These are phyloP conservation scores for Sitta carolinensis DNA, from an alignment of 2,797 vertebrate species.

Conservation along the genomic window DNA sequence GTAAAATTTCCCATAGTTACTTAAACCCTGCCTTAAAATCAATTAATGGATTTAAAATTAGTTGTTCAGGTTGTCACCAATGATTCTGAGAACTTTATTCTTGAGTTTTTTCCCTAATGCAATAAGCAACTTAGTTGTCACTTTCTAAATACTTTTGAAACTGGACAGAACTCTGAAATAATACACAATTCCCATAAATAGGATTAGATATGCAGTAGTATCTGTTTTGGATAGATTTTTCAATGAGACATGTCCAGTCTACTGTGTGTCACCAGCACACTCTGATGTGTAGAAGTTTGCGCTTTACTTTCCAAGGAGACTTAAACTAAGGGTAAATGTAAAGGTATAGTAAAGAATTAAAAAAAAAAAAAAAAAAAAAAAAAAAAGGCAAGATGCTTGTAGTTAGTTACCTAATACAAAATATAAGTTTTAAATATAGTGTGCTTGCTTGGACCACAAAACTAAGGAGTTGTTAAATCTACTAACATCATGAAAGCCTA, in stretches of 20 bases:
- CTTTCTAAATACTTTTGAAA: not conserved
- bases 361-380: not conserved
- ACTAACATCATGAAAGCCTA: not conserved
- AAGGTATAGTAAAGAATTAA: not conserved
- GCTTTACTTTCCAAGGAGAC: not conserved
- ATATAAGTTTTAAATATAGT: not conserved
- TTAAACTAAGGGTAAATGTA: not conserved
- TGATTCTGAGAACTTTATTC: not conserved
- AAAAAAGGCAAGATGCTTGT: accelerated
- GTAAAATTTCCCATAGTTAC: slow-evolving; percentile 22
- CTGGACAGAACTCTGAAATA: not conserved
- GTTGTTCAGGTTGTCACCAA: not conserved
- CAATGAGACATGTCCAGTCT: not conserved
- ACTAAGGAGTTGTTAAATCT: not conserved
- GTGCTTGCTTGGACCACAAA: not conserved
- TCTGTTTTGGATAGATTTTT: not conserved
- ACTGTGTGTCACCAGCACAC: not conserved
- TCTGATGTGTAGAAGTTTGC: not conserved
- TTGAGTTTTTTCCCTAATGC: not conserved
- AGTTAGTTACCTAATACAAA: not conserved
- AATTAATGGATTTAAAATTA: not conserved
- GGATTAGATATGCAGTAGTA: not conserved
- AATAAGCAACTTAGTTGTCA: not conserved
- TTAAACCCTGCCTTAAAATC: not conserved
- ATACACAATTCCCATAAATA: not conserved